Evolutionary conservation across 2,888 invertebrate genomes (phyloP).

Genomic region (Resseliella maxima): DNA sequence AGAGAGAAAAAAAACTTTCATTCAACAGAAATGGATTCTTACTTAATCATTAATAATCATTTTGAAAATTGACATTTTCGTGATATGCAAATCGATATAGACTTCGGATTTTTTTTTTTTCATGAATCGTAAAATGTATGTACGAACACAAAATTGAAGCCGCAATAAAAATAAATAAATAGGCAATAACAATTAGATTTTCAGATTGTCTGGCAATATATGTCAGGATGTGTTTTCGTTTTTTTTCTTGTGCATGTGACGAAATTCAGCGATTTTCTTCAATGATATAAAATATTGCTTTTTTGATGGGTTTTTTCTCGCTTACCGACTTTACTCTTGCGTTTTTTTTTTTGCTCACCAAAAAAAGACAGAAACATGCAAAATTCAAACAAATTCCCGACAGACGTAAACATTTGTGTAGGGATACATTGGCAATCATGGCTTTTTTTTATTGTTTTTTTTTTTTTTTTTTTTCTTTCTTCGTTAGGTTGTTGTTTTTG

Average conservation of each 20-base stretch:
- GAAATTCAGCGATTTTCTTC: background rate
- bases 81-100: too few relatives aligned
- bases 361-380: background rate
- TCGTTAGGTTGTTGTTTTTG: too few relatives aligned
- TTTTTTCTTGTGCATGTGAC: background rate
- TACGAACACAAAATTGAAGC: background rate
- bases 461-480: background rate
- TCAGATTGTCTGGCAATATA: constrained; percentile 7
- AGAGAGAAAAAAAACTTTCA: too few relatives aligned
- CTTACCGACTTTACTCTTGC: too few relatives aligned
- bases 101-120: too few relatives aligned
- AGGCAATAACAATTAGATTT: constrained; percentile 22
- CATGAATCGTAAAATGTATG: background rate
- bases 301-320: background rate
- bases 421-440: background rate
- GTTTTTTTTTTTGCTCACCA: background rate
- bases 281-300: background rate
- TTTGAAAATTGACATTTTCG: too few relatives aligned
- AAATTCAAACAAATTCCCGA: background rate
- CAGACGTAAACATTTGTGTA: background rate
- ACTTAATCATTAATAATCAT: too few relatives aligned
- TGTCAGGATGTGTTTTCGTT: background rate
- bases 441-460: background rate
- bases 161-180: background rate
- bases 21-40: too few relatives aligned